Evolutionary conservation across 1,140 invertebrate genomes (phyloP).

Genomic region (Temnothorax longispinosus): DNA sequence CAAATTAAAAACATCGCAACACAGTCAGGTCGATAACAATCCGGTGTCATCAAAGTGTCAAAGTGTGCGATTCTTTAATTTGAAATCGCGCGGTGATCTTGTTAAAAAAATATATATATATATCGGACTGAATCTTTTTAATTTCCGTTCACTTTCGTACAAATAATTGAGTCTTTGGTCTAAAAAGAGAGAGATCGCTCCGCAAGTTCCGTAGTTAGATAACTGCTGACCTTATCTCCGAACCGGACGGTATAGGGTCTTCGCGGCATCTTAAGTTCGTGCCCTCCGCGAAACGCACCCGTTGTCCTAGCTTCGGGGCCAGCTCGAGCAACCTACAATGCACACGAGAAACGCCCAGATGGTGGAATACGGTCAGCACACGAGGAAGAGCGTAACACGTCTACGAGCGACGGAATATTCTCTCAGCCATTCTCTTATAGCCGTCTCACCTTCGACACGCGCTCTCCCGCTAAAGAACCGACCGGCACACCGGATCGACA

Average conservation of each 20-base stretch:
- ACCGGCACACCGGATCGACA: neutral
- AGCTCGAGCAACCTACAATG: slow-evolving; percentile 85
- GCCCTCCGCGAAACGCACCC: slow-evolving; percentile 84
- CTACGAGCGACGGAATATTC: neutral
- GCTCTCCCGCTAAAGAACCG: neutral
- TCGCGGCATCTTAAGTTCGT: slow-evolving; percentile 85
- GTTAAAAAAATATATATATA: neutral
- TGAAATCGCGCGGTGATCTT: no score
- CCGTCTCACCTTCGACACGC: neutral
- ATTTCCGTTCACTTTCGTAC: neutral
- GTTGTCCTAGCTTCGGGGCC: slow-evolving; percentile 83
- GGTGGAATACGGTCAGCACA: slow-evolving; percentile 56
- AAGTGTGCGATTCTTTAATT: neutral
- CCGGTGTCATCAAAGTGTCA: no score
- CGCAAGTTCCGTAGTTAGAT: slow-evolving; percentile 7
- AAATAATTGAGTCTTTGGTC: neutral
- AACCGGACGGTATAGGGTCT: slow-evolving; percentile 79
- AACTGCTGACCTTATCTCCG: slow-evolving; percentile 81
- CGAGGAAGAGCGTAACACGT: neutral
- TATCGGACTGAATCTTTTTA: no score
- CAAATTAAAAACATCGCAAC: neutral
- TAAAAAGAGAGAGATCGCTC: slow-evolving; percentile 7
- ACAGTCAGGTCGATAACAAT: neutral
- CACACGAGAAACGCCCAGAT: slow-evolving; percentile 81
- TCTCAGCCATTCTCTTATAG: neutral